phyloP scores from a whole-genome alignment of 2,113 vertebrate genomes.

The Istiophorus platypterus region DNA sequence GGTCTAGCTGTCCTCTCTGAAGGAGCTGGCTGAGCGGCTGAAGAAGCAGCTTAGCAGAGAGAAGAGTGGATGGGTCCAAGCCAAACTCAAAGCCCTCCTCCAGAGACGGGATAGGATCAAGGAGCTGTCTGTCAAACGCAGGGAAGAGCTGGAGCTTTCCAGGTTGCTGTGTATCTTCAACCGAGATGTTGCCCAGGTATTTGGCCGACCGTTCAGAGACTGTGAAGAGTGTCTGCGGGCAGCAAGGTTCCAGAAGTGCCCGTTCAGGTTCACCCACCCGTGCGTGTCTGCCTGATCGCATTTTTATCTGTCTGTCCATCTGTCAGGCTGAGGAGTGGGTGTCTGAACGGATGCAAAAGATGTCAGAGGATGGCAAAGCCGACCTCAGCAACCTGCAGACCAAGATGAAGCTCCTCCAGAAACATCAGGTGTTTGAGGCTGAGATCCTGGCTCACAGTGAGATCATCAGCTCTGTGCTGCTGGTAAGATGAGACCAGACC shows the following conservation, averaged over 20 bases:
- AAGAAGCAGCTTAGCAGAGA: constrained; percentile 67
- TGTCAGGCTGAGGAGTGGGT: constrained; percentile 90
- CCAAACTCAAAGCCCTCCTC: constrained; percentile 75
- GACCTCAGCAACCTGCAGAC: constrained; percentile 84
- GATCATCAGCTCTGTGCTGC: constrained; percentile 83
- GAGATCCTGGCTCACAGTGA: constrained; percentile 89
- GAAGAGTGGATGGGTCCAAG: constrained; percentile 74
- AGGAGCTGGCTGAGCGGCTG: constrained; percentile 83
- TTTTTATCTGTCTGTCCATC: neutral
- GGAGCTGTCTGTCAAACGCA: constrained; percentile 81
- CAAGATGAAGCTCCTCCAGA: constrained; percentile 88
- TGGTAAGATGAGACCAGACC: constrained; percentile 69
- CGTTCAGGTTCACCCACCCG: no score
- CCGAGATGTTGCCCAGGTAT: constrained; percentile 86
- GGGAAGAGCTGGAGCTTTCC: constrained; percentile 83
- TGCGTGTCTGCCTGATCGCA: no score
- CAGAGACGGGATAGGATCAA: constrained; percentile 81
- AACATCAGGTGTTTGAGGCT: constrained; percentile 91
- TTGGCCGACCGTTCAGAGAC: neutral
- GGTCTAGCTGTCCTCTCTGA: constrained; percentile 85
- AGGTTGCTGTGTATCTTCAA: constrained; percentile 84
- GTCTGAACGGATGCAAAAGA: constrained; percentile 86
- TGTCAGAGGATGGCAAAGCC: constrained; percentile 84
- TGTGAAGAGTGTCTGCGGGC: no score
- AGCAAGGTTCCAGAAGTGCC: no score